Evolutionary conservation across 1,140 invertebrate species (phyloP).

Genomic region (Lepidurus arcticus): DNA sequence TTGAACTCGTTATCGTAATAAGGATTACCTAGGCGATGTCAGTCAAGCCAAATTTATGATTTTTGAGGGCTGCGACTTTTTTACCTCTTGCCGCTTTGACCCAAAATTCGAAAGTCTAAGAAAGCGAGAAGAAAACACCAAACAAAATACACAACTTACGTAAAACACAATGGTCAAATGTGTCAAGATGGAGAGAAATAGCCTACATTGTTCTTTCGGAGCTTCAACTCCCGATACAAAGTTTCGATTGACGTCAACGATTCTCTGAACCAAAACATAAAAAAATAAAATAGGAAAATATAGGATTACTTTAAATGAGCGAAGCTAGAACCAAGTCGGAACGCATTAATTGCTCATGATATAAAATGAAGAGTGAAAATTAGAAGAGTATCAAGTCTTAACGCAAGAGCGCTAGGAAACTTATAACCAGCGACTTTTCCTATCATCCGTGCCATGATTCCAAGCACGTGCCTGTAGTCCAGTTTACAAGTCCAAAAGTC

Average conservation of each 20-base stretch:
- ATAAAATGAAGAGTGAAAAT: no score
- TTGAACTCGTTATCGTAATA: conserved; percentile 2
- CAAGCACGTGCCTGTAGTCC: no score
- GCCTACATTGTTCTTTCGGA: not conserved
- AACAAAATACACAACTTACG: not conserved
- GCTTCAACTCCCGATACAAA: not conserved
- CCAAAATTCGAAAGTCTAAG: not conserved
- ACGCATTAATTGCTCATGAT: no score
- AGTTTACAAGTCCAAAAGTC: no score
- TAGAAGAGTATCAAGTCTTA: no score
- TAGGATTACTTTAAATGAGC: no score
- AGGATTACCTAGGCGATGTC: conserved; percentile 1
- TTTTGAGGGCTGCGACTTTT: not conserved
- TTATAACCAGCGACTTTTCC: no score
- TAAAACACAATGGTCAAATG: not conserved
- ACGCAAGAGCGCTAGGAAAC: no score
- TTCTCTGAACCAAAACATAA: not conserved
- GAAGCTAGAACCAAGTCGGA: no score
- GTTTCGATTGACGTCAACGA: not conserved
- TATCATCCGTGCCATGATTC: no score
- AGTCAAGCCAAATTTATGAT: not conserved
- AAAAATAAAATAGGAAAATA: not conserved
- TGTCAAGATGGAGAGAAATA: not conserved
- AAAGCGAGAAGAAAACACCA: not conserved
- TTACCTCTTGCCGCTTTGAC: not conserved